These are phyloP conservation scores for Chondrilla cf. caribensis DNA, from an alignment of 37 sponge, comb jelly and placozoan species.

Conservation along the genomic window DNA sequence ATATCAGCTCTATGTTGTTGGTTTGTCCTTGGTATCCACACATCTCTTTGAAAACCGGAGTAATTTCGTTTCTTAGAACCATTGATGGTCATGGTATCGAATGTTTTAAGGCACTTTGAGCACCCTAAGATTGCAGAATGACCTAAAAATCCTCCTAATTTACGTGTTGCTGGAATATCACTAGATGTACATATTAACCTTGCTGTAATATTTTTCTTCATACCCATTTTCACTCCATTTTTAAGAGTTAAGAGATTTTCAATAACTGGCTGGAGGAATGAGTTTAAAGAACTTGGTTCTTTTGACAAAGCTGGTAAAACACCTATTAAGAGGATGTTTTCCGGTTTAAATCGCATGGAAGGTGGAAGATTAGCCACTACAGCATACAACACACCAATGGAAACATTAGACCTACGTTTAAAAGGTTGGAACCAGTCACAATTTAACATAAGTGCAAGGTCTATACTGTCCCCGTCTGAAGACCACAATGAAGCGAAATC, in stretches of 20 bases:
- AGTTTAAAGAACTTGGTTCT: constrained; percentile 1
- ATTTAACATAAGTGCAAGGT: neutral
- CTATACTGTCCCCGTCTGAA: neutral
- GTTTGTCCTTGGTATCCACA: neutral
- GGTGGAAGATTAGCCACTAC: neutral
- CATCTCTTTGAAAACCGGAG: neutral
- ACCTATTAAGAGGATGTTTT: too few relatives aligned
- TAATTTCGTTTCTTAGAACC: neutral
- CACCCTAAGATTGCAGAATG: neutral
- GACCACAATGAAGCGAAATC: neutral
- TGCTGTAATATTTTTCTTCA: neutral
- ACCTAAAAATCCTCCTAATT: neutral
- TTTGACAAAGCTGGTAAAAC: constrained; percentile 6
- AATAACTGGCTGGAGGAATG: neutral
- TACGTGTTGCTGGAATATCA: constrained; percentile 2
- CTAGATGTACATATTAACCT: neutral
- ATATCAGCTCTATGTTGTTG: neutral
- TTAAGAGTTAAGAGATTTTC: neutral
- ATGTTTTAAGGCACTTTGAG: neutral
- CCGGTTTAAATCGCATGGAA: too few relatives aligned
- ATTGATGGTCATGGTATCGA: neutral
- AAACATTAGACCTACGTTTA: constrained; percentile 7
- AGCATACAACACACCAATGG: constrained; percentile 3
- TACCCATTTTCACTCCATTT: neutral
- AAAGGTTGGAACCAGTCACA: constrained; percentile 20